Evolutionary conservation across 2,113 vertebrate species (phyloP), one percentile per base, ranked within the genome.

Genomic region (Gambusia holbrooki): DNA sequence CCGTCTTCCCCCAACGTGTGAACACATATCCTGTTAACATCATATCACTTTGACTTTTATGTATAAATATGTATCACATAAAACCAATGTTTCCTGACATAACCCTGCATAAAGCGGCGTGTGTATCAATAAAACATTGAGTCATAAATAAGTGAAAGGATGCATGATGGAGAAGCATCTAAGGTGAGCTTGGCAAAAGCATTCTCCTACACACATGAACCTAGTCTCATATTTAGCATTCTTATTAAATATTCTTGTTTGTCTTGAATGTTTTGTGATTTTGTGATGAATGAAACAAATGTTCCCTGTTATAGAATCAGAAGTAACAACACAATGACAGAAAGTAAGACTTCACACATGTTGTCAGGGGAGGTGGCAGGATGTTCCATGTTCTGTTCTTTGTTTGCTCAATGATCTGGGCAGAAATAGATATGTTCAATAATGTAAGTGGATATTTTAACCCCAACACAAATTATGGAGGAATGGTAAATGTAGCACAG

Each of bases 91-190:
- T 54, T 87, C 80, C 84, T 76, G 72, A 83, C 65, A 61, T 63
- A 76, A 87, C 81, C 86, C 76, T 85, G 69, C 35, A 74, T 81
- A 60, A 37, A 29, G 66, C 45, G 65, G 63, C 78, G 77, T 80
- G 66, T 79, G 69, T 89, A 90, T 93, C 83, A 92, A 92, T 94
- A 90, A 92, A 91, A 92, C 62, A 92, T 91, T 62, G 69, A 33
- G 54, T 25, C 71, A 92, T 94, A 84, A 92, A 92, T 93, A 90
- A 93, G 84, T 87, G 77, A 93, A 85, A 67, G 73, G 81, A 73
- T 77, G 86, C 87, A 19, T 48, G 45, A 19, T 48, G 17, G 45
- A 48, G 45, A 48, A 17, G 45, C 45, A 92, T 90, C 90, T 62
- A 81, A 71, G 82, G 84, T 73, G 76, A 45, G 76, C 42, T 33